Evolutionary conservation across 2,888 invertebrate genomes (phyloP).

Genomic region (Vesta saturnalis): DNA sequence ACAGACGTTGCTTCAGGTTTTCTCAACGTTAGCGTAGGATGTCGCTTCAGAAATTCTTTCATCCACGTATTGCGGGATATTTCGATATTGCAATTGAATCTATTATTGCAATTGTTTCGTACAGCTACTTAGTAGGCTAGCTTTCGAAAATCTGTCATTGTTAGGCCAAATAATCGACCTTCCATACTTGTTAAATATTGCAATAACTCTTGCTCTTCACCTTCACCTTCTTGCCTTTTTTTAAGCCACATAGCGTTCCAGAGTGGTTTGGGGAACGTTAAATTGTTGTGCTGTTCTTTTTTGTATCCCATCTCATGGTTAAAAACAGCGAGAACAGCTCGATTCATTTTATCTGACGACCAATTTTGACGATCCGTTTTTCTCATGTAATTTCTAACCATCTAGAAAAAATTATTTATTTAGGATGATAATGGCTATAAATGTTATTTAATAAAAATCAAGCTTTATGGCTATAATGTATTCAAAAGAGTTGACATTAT

Average conservation of each 20-base stretch:
- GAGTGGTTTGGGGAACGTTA: background rate
- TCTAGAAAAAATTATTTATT: background rate
- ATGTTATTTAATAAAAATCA: background rate
- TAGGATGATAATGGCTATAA: background rate
- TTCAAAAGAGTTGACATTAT: background rate
- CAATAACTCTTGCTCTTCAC: background rate
- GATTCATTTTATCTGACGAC: background rate
- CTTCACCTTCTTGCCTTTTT: background rate
- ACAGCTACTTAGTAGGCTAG: too few relatives aligned
- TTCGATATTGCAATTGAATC: slow-evolving; percentile 61
- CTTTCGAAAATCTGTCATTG: background rate
- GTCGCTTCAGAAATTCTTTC: slow-evolving; percentile 64
- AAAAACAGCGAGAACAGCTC: background rate
- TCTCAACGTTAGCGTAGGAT: slow-evolving; percentile 38
- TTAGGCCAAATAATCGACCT: background rate
- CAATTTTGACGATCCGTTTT: background rate
- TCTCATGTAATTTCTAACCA: too few relatives aligned
- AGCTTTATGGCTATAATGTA: too few relatives aligned
- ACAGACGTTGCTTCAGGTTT: background rate
- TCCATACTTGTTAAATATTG: background rate
- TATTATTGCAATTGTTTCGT: background rate
- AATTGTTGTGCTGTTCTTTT: background rate
- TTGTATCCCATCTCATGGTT: background rate
- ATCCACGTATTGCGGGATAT: slow-evolving; percentile 68
- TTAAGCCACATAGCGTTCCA: background rate